Conservation (phyloP, 2,888 invertebrate genomes). For the Zootermopsis nevadensis region DNA sequence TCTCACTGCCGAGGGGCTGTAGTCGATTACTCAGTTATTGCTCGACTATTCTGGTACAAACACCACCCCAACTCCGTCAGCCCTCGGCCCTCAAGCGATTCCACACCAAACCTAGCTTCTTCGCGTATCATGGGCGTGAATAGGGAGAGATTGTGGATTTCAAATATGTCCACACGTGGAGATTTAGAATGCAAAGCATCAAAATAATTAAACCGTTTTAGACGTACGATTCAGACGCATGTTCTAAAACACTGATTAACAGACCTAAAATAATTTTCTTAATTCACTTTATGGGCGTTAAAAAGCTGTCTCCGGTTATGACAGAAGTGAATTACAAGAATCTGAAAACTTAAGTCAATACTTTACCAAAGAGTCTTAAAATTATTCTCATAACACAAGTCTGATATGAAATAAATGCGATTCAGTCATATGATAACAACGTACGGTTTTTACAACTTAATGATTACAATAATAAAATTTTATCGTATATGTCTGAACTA, state of each 20-base stretch:
- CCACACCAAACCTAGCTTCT: not conserved
- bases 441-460: too few species aligned
- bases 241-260: not conserved
- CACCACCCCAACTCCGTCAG: not conserved
- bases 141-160: not conserved
- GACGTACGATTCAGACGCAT: not conserved
- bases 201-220: not conserved
- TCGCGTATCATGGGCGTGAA: slow-evolving; percentile 4
- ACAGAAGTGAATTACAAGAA: too few species aligned
- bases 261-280: too few species aligned
- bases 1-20: not conserved
- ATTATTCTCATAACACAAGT: too few species aligned
- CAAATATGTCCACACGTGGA: not conserved
- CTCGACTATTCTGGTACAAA: slow-evolving; percentile 35
- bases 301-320: too few species aligned
- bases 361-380: too few species aligned
- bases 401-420: too few species aligned
- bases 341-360: too few species aligned
- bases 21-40: slow-evolving; percentile 39
- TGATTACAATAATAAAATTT: too few species aligned
- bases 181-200: not conserved
- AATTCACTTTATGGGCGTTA: too few species aligned
- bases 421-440: too few species aligned
- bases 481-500: too few species aligned
- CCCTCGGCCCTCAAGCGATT: not conserved